Evolutionary conservation across 2,888 invertebrate species (phyloP), one percentile per base, ranked within the genome.

Genomic region (Synergus gifuensis): DNA sequence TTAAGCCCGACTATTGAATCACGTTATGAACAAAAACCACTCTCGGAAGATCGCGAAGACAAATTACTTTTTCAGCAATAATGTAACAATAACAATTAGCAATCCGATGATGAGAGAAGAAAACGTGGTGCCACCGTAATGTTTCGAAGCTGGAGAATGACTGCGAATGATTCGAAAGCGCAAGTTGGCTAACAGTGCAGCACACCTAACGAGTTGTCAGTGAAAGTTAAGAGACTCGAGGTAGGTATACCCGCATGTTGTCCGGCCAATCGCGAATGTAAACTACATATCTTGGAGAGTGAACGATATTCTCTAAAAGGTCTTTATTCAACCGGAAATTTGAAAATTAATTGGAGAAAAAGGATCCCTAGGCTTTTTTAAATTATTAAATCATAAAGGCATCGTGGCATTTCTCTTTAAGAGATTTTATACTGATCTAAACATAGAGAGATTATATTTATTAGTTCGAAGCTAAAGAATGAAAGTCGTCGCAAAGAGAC

Each of bases 161-260:
- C 91, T 90, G 90, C 86, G 88, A 90, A 90, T 90, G 88, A 87
- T 84, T 88, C 84, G 88, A 88, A 88, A 88, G 69, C 81, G 69
- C 79, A 78, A 79, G 78, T 77, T 81, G 69, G 77, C 80, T 79
- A 81, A 80, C 82, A 77, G 83, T 79, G 83, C 83, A 80, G 85
- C 85, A 84, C 69, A 80, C 85, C 84, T 84, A 83, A 84, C 86
- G 83, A 87, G 88, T 86, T 85, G 90, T 87, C 86, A 89, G 89
- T 89, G 89, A 89, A 89, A 89, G 89, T 89, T 87, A 66, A 11
- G 1, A n/a, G 12, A 69, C 46, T 28, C 28, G 22, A 22, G 62
- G 22, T 67, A 16, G 66, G 62, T 79, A 64, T 40, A 46, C 22
- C 63, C 46, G 36, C 36, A 63, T 49, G 36, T 42, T 76, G 63